phyloP scores from a whole-genome alignment of 2,113 vertebrate species.

The Scopus umbretta region DNA sequence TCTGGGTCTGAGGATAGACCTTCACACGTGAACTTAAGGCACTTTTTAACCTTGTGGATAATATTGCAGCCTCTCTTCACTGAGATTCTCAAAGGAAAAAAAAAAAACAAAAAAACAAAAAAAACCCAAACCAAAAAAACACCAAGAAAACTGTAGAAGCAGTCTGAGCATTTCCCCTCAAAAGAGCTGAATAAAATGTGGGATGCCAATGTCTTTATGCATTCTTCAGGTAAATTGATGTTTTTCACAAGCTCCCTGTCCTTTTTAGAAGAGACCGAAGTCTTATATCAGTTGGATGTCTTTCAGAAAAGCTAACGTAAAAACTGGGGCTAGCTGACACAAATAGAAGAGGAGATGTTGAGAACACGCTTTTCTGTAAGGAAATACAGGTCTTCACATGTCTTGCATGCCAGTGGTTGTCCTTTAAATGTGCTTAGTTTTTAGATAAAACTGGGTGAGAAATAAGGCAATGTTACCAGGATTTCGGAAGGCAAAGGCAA shows the following conservation, averaged over 20 bases:
- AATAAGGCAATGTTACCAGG: neutral
- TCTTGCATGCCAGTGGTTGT: neutral
- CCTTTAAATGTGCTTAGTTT: neutral
- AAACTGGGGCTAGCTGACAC: neutral
- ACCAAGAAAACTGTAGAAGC: neutral
- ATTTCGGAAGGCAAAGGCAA: neutral
- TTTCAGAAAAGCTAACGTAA: neutral
- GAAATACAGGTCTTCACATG: neutral
- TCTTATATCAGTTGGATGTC: neutral
- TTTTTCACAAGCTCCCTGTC: neutral
- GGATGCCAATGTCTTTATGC: fast-evolving
- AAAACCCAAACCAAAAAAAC: fast-evolving
- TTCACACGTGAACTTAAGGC: neutral
- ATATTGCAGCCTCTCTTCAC: neutral
- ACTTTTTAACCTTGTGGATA: neutral
- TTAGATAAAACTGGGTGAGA: neutral
- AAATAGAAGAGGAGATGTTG: neutral
- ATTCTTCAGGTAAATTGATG: fast-evolving
- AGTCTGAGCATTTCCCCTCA: neutral
- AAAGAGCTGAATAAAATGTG: neutral
- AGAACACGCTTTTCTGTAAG: neutral
- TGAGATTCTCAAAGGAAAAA: neutral
- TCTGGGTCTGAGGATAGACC: neutral
- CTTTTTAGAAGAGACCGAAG: neutral
- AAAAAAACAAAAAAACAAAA: neutral